Evolutionary conservation across 1,140 invertebrate species (phyloP).

Genomic region (Whitmania pigra): DNA sequence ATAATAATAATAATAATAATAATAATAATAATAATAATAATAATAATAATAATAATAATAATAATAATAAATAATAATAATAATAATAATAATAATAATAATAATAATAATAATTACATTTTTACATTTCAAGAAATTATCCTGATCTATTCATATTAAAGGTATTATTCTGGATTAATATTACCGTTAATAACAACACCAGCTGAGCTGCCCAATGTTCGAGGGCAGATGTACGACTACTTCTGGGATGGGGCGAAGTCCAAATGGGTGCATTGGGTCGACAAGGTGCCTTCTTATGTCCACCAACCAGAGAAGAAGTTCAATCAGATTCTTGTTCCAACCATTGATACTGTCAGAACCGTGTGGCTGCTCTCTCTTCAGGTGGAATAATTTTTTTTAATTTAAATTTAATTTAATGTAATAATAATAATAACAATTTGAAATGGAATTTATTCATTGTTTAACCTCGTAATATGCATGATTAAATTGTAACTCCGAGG

Average conservation of each 20-base stretch:
- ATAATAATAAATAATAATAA: too few species aligned
- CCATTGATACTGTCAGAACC: slow-evolving; percentile 65
- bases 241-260: slow-evolving; percentile 53
- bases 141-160: slow-evolving; percentile 35
- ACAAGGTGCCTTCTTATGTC: slow-evolving; percentile 58
- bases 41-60: too few species aligned
- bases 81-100: too few species aligned
- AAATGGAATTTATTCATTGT: too few species aligned
- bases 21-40: too few species aligned
- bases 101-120: too few species aligned
- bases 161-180: background rate
- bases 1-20: too few species aligned
- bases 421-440: background rate
- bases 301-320: slow-evolving; percentile 59
- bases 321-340: slow-evolving; percentile 73
- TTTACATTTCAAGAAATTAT: slow-evolving; percentile 42
- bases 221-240: slow-evolving; percentile 65
- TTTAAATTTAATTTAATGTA: too few species aligned
- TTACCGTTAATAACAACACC: slow-evolving; percentile 14
- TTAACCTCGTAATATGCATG: too few species aligned
- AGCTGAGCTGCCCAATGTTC: slow-evolving; percentile 56
- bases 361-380: slow-evolving; percentile 65
- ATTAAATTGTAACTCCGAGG: too few species aligned
- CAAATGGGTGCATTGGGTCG: slow-evolving; percentile 71
- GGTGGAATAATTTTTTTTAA: slow-evolving; percentile 31